These are phyloP conservation scores for Connochaetes taurinus DNA, from an alignment of 2,113 vertebrate genomes.

Conservation along the genomic window DNA sequence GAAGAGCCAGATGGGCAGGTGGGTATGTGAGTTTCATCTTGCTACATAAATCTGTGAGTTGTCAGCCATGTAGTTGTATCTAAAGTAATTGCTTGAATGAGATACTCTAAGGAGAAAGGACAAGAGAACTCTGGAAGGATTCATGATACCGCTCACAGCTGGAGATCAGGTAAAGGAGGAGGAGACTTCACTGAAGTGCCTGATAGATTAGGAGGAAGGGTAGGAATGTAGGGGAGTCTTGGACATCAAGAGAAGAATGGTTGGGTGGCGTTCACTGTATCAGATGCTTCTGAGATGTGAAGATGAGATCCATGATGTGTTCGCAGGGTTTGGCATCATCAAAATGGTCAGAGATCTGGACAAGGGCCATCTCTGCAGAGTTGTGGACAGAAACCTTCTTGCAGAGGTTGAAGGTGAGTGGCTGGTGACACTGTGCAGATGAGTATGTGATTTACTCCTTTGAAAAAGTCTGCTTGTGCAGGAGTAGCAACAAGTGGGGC, in stretches of 20 bases:
- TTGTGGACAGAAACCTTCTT: too few species aligned
- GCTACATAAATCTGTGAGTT: neutral
- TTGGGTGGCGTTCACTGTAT: neutral
- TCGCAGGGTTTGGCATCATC: neutral
- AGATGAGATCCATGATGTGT: neutral
- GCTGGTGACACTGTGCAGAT: neutral
- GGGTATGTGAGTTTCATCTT: neutral
- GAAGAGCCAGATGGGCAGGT: neutral
- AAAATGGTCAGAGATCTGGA: neutral
- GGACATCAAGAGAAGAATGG: too few species aligned
- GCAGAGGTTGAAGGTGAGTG: neutral
- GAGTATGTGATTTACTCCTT: neutral
- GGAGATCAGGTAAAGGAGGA: neutral
- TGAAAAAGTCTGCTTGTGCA: neutral
- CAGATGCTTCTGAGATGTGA: neutral
- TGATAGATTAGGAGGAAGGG: neutral
- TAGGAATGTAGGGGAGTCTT: neutral
- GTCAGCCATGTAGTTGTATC: neutral
- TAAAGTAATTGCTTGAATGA: neutral
- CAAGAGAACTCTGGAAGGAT: neutral
- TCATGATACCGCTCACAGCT: neutral
- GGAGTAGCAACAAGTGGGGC: neutral
- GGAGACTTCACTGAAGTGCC: neutral
- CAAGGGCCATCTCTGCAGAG: neutral
- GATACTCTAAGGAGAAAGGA: neutral